Evolutionary conservation across 1,140 invertebrate genomes (phyloP), one percentile per base, ranked within the genome.

Genomic region (Papilio polyxenes): DNA sequence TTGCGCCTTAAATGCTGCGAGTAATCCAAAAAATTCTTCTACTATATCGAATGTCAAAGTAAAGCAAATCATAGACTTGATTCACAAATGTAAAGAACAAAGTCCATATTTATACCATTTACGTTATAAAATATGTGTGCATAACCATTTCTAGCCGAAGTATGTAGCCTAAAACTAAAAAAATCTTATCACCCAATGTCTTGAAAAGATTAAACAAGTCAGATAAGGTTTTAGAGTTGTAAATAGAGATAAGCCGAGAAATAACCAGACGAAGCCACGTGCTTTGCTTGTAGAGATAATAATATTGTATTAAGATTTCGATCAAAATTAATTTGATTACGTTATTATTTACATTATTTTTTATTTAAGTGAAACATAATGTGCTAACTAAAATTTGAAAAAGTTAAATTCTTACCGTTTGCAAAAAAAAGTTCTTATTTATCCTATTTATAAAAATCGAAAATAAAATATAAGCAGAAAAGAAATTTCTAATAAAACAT

Each of bases 241-340:
- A 77, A 77, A 77, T 53, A 77, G 44, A 77, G 75, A 77, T 77
- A 77, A 77, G 20, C 75, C 10, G 44, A 31, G 75, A 77, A 76
- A n/a, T 5, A 72, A 72, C 20, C 65, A 72, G 65, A 72, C 13
- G 31, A 37, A 72, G 65, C 65, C 65, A 72, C 65, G 31, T 37
- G 65, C 31, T 15, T 40, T 40, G 65, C 65, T 72, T 72, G 65
- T 72, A 72, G 6, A 72, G 65, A 72, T 72, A 72, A 72, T 72
- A 72, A 72, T 72, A 40, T 72, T 72, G 13, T 72, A 5, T 72
- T 72, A 72, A 72, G 65, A 15, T 72, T 72, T 69, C 13, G 11
- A 72, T 11, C 65, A 72, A 72, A 72, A 72, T 37, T 15, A 37
- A 72, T 1, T 37, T 11, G 11, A 37, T 37, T 31, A 56, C 15